Evolutionary conservation across 1,140 invertebrate species (phyloP).

Genomic region (Coenobita brevimanus): DNA sequence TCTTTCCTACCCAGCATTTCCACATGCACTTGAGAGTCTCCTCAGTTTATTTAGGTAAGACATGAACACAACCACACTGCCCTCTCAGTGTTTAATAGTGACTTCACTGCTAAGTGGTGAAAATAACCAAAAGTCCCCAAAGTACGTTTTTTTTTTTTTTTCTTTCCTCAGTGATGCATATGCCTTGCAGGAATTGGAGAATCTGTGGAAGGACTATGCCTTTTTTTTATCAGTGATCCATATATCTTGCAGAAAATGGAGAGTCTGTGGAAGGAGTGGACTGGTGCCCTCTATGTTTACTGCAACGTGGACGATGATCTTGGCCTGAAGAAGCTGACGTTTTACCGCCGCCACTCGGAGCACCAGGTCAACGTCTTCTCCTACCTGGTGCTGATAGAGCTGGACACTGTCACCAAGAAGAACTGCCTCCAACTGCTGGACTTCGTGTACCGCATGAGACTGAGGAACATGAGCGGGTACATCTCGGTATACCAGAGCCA

Average conservation of each 20-base stretch:
- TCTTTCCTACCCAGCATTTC: too few relatives aligned
- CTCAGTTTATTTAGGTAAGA: too few relatives aligned
- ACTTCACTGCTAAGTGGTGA: too few relatives aligned
- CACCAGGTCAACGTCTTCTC: conserved; percentile 35
- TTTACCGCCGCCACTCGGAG: conserved; percentile 18
- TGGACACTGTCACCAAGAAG: conserved; percentile 44
- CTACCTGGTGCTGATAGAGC: conserved; percentile 35
- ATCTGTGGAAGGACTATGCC: too few relatives aligned
- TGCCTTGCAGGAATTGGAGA: too few relatives aligned
- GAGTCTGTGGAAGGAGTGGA: conserved; percentile 43
- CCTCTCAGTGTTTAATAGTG: too few relatives aligned
- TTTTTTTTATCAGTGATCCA: too few relatives aligned
- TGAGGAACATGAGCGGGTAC: conserved; percentile 38
- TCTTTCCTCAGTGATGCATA: too few relatives aligned
- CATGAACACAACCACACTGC: too few relatives aligned
- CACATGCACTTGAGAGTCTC: too few relatives aligned
- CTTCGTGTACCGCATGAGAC: conserved; percentile 49
- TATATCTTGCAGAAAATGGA: conserved; percentile 28
- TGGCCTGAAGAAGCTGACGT: conserved; percentile 38
- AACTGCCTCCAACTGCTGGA: conserved; percentile 49
- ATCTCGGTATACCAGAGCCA: conserved; percentile 46
- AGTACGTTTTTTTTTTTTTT: too few relatives aligned
- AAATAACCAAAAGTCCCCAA: too few relatives aligned
- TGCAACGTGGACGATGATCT: conserved; percentile 53
- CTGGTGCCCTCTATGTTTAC: conserved; percentile 46